phyloP scores from a whole-genome alignment of 1,140 invertebrate genomes.

The Brachionus calyciflorus region DNA sequence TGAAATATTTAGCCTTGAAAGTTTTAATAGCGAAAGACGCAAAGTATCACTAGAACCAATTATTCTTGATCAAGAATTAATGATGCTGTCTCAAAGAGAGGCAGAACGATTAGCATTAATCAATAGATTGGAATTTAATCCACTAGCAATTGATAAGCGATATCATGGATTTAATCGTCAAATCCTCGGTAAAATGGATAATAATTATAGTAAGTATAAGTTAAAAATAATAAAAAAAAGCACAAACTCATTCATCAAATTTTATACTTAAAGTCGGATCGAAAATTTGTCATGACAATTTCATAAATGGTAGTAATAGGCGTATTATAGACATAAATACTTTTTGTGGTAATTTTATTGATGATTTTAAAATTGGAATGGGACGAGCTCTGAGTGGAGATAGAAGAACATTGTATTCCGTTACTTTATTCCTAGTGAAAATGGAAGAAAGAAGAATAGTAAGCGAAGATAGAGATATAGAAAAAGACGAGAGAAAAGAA shows the following conservation, averaged over 20 bases:
- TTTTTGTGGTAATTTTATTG: constrained; percentile 28
- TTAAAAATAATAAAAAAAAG: not conserved
- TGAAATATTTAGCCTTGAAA: not conserved
- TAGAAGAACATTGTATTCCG: not conserved
- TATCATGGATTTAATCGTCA: constrained; percentile 20
- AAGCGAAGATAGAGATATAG: not conserved
- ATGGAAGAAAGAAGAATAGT: not conserved
- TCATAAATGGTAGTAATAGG: not conserved
- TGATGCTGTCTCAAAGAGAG: not conserved
- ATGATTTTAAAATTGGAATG: constrained; percentile 16
- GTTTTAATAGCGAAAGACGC: not conserved
- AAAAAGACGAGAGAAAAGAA: not conserved
- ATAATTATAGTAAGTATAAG: not conserved
- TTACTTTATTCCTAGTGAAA: not conserved
- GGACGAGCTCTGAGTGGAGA: constrained; percentile 1
- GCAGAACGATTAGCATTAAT: constrained; percentile 1
- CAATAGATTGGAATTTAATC: not conserved
- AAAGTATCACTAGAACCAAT: not conserved
- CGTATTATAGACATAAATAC: constrained; percentile 1
- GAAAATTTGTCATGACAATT: constrained; percentile 27
- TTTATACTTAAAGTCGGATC: not conserved
- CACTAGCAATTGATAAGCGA: not conserved
- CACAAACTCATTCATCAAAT: not conserved
- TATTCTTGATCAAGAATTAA: constrained; percentile 5
- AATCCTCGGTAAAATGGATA: constrained; percentile 12